These are phyloP conservation scores for Polypedilum pembai DNA, from an alignment of 1,140 invertebrate genomes.

Conservation along the genomic window DNA sequence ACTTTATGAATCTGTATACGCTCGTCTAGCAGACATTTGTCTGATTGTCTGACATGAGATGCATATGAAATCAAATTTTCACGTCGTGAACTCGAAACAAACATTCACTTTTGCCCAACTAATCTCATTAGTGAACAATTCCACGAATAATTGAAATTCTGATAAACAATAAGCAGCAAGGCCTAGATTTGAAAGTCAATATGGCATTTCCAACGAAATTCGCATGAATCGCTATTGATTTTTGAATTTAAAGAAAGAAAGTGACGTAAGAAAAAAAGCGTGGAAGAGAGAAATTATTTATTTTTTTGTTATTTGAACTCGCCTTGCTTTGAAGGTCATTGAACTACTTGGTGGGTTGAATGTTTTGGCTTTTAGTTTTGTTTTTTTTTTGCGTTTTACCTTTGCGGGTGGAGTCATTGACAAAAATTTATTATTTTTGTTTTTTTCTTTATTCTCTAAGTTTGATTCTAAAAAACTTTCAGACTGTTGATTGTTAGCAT, in stretches of 20 bases:
- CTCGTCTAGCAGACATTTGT: neutral
- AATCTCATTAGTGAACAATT: neutral
- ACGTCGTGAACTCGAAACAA: neutral
- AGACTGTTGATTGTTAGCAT: too few relatives aligned
- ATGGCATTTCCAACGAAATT: neutral
- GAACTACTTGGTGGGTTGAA: neutral
- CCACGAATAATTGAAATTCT: neutral
- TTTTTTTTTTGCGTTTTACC: neutral
- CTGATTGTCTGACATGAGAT: neutral
- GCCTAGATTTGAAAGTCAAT: neutral
- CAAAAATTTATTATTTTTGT: conserved; percentile 19
- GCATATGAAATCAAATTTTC: neutral
- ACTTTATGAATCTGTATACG: neutral
- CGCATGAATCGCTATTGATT: neutral
- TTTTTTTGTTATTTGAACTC: neutral
- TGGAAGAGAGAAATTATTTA: neutral
- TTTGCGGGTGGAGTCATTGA: neutral
- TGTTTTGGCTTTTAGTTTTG: neutral
- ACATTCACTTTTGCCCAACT: neutral
- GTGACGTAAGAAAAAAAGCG: conserved; percentile 8
- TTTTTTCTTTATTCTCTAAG: neutral
- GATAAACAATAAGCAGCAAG: neutral
- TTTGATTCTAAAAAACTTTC: neutral
- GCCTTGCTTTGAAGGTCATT: neutral
- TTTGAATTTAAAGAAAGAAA: neutral